phyloP scores from a whole-genome alignment of 23 tunicate species.

The Diplosoma virens region DNA sequence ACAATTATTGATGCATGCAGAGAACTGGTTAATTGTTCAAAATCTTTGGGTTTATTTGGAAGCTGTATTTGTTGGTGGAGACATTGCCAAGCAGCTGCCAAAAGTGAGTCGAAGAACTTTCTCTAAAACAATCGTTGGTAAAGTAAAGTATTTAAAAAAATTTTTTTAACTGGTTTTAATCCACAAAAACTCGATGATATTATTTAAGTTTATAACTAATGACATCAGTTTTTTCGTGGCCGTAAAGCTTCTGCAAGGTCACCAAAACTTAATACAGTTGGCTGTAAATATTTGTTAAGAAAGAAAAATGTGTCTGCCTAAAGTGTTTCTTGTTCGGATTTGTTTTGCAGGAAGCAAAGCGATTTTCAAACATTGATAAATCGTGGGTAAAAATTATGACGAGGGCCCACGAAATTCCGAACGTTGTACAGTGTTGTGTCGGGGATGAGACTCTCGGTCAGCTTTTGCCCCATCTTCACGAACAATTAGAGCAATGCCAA shows the following conservation, averaged over 20 bases:
- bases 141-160: too few species aligned
- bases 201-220: too few species aligned
- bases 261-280: too few species aligned
- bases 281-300: too few species aligned
- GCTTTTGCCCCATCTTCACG: conserved; percentile 88
- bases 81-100: conserved; percentile 97
- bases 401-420: conserved; percentile 90
- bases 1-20: conserved; percentile 26
- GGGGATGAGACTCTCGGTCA: conserved; percentile 95
- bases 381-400: conserved; percentile 99
- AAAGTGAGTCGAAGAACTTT: conserved; percentile 40
- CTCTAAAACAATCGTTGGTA: too few species aligned
- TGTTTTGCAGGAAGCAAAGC: conserved; percentile 84
- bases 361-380: conserved; percentile 95
- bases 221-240: too few species aligned
- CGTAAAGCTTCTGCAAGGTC: too few species aligned
- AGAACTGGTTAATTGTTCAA: conserved; percentile 96
- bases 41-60: conserved; percentile 98
- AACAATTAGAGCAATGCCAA: conserved; percentile 97
- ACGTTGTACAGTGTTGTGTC: conserved; percentile 97
- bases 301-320: too few species aligned
- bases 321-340: not conserved
- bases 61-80: conserved; percentile 99
- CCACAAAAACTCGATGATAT: too few species aligned
- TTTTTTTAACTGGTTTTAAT: too few species aligned